Evolutionary conservation across 2,113 vertebrate genomes (phyloP).

Genomic region (Podarcis cretensis): DNA sequence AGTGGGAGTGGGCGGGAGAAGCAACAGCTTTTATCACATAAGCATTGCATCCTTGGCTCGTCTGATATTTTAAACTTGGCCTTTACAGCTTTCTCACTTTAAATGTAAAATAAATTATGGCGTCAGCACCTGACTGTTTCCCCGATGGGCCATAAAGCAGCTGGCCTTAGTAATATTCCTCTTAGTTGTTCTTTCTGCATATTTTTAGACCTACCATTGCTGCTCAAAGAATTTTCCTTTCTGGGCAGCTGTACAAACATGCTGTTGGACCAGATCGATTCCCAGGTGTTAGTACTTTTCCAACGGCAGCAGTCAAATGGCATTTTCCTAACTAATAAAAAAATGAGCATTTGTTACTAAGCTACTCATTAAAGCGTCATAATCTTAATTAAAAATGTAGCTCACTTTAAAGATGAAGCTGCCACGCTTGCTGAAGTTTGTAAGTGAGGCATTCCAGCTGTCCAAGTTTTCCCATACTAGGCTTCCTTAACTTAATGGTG

Average conservation of each 20-base stretch:
- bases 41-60: neutral
- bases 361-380: neutral
- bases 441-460: neutral
- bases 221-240: neutral
- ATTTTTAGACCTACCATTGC: neutral
- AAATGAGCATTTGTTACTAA: conserved; percentile 2
- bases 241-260: conserved; percentile 42
- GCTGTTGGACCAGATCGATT: neutral
- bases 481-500: neutral
- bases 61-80: neutral
- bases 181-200: neutral
- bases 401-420: neutral
- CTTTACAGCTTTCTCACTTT: neutral
- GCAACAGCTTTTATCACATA: neutral
- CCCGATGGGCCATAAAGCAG: neutral
- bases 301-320: conserved; percentile 15
- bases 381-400: neutral
- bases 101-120: conserved; percentile 1
- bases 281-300: conserved; percentile 33
- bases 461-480: neutral
- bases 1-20: neutral
- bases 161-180: neutral
- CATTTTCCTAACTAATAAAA: conserved; percentile 21
- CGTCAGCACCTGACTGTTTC: neutral
- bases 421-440: neutral